phyloP scores from a whole-genome alignment of 2,888 invertebrate genomes.

The Lithophane semibrunnea region DNA sequence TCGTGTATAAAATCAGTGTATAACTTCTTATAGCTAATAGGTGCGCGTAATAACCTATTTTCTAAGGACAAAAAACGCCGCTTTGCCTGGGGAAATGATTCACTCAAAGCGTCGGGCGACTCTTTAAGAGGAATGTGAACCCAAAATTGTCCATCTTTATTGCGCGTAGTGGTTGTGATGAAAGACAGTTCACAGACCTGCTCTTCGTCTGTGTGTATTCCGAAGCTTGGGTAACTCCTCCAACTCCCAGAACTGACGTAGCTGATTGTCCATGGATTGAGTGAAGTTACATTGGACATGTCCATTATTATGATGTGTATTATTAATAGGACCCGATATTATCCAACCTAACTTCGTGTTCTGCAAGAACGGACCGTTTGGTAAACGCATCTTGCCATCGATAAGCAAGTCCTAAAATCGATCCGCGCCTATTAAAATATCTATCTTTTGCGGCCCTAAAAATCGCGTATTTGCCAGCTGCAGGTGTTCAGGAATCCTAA shows the following conservation, averaged over 20 bases:
- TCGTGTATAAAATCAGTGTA: no score
- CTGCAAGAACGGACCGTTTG: no score
- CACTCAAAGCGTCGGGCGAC: neutral
- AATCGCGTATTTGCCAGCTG: no score
- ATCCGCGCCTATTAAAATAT: no score
- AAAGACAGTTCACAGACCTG: constrained; percentile 12
- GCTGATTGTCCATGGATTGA: neutral
- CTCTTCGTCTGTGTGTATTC: neutral
- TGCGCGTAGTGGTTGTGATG: neutral
- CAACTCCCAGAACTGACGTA: constrained; percentile 9
- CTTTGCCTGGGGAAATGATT: neutral
- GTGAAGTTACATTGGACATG: constrained; percentile 3
- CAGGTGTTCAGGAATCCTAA: no score
- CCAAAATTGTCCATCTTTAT: neutral
- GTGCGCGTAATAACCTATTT: neutral
- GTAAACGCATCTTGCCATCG: no score
- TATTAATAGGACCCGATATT: neutral
- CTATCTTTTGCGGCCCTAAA: no score
- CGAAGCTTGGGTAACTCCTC: constrained; percentile 1
- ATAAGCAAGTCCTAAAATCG: no score
- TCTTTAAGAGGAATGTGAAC: constrained; percentile 2
- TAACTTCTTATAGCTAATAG: neutral
- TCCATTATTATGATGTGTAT: neutral
- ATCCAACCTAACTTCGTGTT: no score
- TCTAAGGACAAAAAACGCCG: neutral